Base-by-base conservation (phyloP, 2,113 vertebrate genomes). In the Diphyllodes magnificus region DNA sequence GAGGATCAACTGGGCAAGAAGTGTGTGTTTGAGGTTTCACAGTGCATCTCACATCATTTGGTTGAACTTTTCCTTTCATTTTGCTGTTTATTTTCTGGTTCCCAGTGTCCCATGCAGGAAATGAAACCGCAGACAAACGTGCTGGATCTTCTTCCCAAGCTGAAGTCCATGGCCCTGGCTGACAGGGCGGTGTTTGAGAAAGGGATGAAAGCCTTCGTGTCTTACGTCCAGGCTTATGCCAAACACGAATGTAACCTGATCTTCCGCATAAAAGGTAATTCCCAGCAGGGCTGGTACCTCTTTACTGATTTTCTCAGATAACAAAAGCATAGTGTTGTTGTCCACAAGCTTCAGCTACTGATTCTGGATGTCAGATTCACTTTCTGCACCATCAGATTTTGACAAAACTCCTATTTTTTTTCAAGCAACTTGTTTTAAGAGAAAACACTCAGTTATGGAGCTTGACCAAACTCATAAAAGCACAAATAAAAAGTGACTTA, bases 221-320 rank as follows among this genome's bases (percentile, higher is more conserved):
- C 99, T 0, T 98, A 86, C 0, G 65, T 99, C 20, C 99, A 99
- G 97, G 99, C 99, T 7, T 99, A 99, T 3, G 98, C 98, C 85
- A 99, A 99, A 87, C 99, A 99, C 0, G 99, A 99, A 21, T 99
- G 99, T 50, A 99, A 97, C 31, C 98, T 99, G 20, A 99, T 99
- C 96, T 99, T 99, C 98, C 97, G 99, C 42, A 39, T 99, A 40
- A 99, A 99, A 99, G 99, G 99, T 99, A 73, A 96, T 92, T 84
- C 56, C 64, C 64, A 57, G 56, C 83, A 94, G 71, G 19, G 25
- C 18, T 79, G 44, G 4, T 4, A 4, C 44, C 60, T n/a, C 13
- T 11, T 11, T 6, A 2, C 53, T 54, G 35, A 4, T 47, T 12
- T 39, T 45, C 73, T 57, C 63, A 53, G 30, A 16, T 47, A 23